Conservation (phyloP, 2,888 invertebrate genomes). For the Lasiommata megera region DNA sequence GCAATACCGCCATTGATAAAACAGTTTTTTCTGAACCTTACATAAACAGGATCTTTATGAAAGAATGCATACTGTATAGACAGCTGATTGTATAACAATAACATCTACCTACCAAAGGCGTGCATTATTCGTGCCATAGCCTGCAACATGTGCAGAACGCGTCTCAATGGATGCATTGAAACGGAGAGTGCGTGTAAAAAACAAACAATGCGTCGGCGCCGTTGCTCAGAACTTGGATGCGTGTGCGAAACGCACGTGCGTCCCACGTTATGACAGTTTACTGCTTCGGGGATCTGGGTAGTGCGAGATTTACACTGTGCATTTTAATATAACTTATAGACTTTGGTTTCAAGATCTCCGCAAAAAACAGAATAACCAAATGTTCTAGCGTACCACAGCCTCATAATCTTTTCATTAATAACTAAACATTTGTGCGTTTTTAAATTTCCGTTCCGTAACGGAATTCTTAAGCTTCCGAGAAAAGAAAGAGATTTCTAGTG, state of each 20-base stretch:
- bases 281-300: conserved; percentile 13
- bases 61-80: not conserved
- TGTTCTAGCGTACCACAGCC: no score
- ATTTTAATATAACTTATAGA: not conserved
- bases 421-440: no score
- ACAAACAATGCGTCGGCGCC: conserved; percentile 26
- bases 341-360: no score
- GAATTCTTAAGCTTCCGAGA: no score
- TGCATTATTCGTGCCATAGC: conserved; percentile 3
- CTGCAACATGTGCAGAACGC: conserved; percentile 20
- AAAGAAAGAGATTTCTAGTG: no score
- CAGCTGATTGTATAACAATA: conserved; percentile 15
- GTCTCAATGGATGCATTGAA: conserved; percentile 24
- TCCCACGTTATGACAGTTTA: conserved; percentile 38
- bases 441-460: no score
- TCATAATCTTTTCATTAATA: no score
- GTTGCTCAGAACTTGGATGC: conserved; percentile 25
- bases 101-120: not conserved
- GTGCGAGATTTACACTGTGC: not conserved
- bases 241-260: conserved; percentile 51
- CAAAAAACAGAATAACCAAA: no score
- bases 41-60: not conserved
- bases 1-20: no score
- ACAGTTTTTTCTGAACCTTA: no score
- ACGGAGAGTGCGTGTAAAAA: conserved; percentile 28